Evolutionary conservation across 1,140 invertebrate species (phyloP).

Genomic region (Drosophila tropicalis): DNA sequence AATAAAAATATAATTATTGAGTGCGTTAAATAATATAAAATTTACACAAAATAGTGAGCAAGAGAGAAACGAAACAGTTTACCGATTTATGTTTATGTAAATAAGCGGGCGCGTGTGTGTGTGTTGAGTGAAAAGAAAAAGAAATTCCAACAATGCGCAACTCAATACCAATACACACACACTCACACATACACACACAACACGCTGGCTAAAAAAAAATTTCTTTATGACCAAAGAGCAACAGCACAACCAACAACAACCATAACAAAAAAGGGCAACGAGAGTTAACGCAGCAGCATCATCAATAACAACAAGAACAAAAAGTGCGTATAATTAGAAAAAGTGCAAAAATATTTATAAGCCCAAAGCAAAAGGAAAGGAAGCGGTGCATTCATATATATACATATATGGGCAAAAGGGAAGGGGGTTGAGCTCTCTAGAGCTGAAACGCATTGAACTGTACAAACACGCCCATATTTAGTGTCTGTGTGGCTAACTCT

Average conservation of each 20-base stretch:
- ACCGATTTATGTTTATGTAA: slow-evolving; percentile 14
- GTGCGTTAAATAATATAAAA: slow-evolving; percentile 15
- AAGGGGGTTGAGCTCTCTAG: slow-evolving; percentile 19
- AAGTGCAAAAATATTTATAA: slow-evolving; percentile 46
- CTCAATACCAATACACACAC: slow-evolving; percentile 40
- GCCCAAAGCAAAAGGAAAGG: not conserved
- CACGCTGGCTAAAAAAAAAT: slow-evolving; percentile 54
- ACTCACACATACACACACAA: slow-evolving; percentile 35
- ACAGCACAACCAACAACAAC: not conserved
- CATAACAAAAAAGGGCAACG: slow-evolving; percentile 46
- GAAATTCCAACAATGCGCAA: slow-evolving; percentile 77
- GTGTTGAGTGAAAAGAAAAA: slow-evolving; percentile 47
- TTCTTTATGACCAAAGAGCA: slow-evolving; percentile 70
- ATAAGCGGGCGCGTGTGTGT: slow-evolving; percentile 38
- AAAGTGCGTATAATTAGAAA: slow-evolving; percentile 71
- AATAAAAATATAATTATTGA: not conserved
- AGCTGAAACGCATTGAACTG: slow-evolving; percentile 61
- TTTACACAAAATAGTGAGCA: not conserved
- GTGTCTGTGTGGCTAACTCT: slow-evolving; percentile 46
- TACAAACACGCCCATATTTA: slow-evolving; percentile 77
- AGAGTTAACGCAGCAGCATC: slow-evolving; percentile 35
- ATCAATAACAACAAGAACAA: slow-evolving; percentile 29
- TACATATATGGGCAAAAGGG: not conserved
- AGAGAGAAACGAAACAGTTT: slow-evolving; percentile 3
- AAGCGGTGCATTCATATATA: not conserved